Conservation (phyloP, 92 coral and sea anemone genomes). For the Porites cylindrica region DNA sequence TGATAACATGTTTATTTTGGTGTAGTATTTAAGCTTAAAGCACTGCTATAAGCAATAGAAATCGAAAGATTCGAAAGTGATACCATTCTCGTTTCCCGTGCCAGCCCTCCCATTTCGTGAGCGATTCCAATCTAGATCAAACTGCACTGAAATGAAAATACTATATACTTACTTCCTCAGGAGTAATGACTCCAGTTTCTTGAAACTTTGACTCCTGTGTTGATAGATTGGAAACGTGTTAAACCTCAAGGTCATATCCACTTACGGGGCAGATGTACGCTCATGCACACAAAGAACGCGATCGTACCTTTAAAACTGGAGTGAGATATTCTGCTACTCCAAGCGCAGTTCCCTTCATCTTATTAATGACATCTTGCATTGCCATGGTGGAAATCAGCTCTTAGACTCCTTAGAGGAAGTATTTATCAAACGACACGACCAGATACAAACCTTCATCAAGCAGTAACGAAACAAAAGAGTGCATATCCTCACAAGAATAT, state of each 20-base stretch:
- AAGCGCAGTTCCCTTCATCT: slow-evolving; percentile 97
- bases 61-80: slow-evolving; percentile 1
- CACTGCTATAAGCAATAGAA: slow-evolving; percentile 15
- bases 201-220: slow-evolving; percentile 96
- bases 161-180: slow-evolving; percentile 85
- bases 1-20: background rate
- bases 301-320: slow-evolving; percentile 92
- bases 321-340: slow-evolving; percentile 98
- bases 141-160: background rate
- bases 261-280: background rate
- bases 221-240: background rate
- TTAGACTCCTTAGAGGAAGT: background rate
- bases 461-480: background rate
- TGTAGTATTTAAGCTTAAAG: background rate
- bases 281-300: background rate
- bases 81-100: too few relatives aligned
- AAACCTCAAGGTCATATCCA: background rate
- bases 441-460: too few relatives aligned
- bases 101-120: too few relatives aligned
- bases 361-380: slow-evolving; percentile 98
- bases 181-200: slow-evolving; percentile 99
- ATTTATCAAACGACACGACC: background rate
- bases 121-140: background rate
- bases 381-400: slow-evolving; percentile 76
- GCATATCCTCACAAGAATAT: slow-evolving; percentile 17